Evolutionary conservation across 1,140 invertebrate genomes (phyloP).

Genomic region (Drosophila lacteicornis): DNA sequence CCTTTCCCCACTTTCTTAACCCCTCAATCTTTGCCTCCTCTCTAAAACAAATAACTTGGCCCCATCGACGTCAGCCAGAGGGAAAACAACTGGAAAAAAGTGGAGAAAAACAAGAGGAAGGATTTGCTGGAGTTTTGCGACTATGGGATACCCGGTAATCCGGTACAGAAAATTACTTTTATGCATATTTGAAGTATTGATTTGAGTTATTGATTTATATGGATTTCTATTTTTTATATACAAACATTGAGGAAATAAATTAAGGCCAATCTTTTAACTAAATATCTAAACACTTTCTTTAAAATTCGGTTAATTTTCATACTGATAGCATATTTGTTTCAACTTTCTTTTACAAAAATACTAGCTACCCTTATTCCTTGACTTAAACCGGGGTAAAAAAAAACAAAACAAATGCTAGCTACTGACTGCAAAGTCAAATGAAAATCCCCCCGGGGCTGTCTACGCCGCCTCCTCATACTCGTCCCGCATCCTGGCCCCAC

Average conservation of each 20-base stretch:
- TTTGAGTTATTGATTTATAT: not conserved
- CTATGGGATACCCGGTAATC: conserved; percentile 17
- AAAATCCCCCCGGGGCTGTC: conserved; percentile 59
- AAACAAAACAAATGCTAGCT: conserved; percentile 37
- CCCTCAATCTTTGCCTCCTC: conserved; percentile 1
- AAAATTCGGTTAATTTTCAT: no score
- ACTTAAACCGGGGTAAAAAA: not conserved
- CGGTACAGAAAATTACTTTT: not conserved
- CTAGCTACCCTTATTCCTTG: not conserved
- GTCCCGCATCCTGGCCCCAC: conserved; percentile 11
- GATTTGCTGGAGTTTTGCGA: not conserved
- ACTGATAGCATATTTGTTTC: no score
- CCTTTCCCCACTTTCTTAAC: not conserved
- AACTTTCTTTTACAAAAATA: no score
- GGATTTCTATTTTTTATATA: not conserved
- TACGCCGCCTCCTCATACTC: conserved; percentile 15
- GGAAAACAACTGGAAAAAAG: conserved; percentile 6
- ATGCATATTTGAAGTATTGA: not conserved
- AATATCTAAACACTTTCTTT: not conserved
- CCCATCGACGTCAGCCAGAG: conserved; percentile 18
- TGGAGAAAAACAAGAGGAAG: conserved; percentile 7
- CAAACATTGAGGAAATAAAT: no score
- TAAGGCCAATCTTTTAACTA: not conserved
- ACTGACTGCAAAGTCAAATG: conserved; percentile 73
- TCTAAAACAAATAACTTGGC: conserved; percentile 61